A percentile compares a stretch with the other conserved stretches of the same genome.
Conservation (phyloP, 2,888 invertebrate species). For the Megamerina dolium region DNA sequence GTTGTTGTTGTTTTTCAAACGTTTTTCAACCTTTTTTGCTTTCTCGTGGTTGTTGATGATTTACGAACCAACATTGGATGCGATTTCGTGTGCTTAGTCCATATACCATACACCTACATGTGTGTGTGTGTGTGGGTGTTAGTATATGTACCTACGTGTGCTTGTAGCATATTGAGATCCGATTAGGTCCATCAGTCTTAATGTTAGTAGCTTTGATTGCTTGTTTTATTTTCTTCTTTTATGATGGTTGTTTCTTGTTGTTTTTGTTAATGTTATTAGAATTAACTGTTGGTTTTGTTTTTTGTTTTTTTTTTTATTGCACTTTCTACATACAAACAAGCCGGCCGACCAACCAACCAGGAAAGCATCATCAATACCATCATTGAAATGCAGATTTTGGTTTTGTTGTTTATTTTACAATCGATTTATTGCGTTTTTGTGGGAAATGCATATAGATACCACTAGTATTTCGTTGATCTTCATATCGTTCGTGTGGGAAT, state of each 20-base stretch:
- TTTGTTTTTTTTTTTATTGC: too few species aligned
- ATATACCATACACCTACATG: not conserved
- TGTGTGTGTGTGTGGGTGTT: not conserved
- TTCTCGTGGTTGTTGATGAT: too few species aligned
- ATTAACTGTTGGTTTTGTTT: too few species aligned
- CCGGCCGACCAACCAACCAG: too few species aligned
- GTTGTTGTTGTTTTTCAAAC: too few species aligned
- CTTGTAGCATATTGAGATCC: not conserved
- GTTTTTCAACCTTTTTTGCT: too few species aligned
- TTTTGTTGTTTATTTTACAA: not conserved
- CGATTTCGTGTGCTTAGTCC: too few species aligned
- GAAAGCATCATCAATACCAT: too few species aligned
- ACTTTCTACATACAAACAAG: too few species aligned
- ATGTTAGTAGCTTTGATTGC: not conserved
- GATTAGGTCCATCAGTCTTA: not conserved
- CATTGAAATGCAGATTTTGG: constrained; percentile 1
- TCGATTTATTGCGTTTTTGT: not conserved
- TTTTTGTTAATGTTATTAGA: not conserved
- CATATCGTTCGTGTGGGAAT: too few species aligned
- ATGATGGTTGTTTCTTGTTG: not conserved
- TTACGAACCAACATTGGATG: too few species aligned
- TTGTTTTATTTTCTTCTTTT: not conserved
- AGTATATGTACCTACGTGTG: not conserved
- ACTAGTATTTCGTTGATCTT: too few species aligned
- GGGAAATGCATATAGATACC: not conserved